phyloP scores from a whole-genome alignment of 2,113 vertebrate species.

The Nannospalax galili region DNA sequence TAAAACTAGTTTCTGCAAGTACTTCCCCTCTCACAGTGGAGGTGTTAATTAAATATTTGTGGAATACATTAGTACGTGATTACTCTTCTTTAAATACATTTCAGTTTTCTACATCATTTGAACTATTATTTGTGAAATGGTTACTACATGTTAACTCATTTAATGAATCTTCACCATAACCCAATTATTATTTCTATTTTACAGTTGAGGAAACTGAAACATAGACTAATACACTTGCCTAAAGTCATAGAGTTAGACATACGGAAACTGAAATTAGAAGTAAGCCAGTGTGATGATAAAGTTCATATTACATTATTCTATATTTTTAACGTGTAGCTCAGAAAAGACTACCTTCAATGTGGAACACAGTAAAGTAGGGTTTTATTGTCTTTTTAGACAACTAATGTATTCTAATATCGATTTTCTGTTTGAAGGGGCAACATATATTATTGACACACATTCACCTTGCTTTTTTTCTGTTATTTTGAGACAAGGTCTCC shows the following conservation, averaged over 20 bases:
- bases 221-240: neutral
- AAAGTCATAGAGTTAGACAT: neutral
- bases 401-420: neutral
- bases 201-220: neutral
- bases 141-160: neutral
- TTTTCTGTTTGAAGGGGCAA: neutral
- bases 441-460: neutral
- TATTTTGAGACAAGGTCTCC: too few species aligned
- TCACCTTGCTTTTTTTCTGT: neutral
- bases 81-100: slow-evolving; percentile 28
- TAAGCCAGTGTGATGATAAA: neutral
- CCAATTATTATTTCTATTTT: too few species aligned
- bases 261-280: neutral
- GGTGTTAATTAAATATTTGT: neutral
- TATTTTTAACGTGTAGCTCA: neutral
- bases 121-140: slow-evolving; percentile 7
- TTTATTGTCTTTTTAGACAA: neutral
- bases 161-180: neutral
- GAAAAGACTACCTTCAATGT: neutral
- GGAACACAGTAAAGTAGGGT: neutral
- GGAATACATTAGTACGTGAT: neutral
- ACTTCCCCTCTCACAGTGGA: neutral
- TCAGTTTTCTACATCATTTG: neutral
- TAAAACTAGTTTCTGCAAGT: neutral
- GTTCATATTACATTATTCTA: neutral